Percentiles rank a stretch among this genome's conserved stretches.
Evolutionary conservation across 2,888 invertebrate species (phyloP).

Genomic region (Drosophila eohydei): DNA sequence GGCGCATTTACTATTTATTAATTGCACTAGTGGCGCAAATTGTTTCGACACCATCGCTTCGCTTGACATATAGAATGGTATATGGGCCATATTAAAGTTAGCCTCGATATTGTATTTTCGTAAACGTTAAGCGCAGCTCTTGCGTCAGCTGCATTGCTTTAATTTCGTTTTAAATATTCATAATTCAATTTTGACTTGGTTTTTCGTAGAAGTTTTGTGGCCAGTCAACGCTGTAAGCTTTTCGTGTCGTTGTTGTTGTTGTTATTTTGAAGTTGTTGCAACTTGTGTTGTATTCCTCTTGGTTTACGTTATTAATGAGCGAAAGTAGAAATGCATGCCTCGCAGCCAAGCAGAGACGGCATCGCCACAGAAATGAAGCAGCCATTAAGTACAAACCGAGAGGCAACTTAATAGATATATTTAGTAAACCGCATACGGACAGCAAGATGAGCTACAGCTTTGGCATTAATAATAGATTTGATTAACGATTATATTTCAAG

Average conservation of each 20-base stretch:
- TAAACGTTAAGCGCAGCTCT: slow-evolving; percentile 9
- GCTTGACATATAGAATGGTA: slow-evolving; percentile 1
- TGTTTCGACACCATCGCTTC: slow-evolving; percentile 24
- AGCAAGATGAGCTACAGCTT: slow-evolving; percentile 13
- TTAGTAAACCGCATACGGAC: slow-evolving; percentile 1
- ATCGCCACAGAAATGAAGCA: neutral
- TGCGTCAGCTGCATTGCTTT: slow-evolving; percentile 48
- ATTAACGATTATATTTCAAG: neutral
- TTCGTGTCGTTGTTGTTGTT: slow-evolving; percentile 22
- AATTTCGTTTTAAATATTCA: slow-evolving; percentile 77
- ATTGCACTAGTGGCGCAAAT: slow-evolving; percentile 51
- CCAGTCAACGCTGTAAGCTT: slow-evolving; percentile 56
- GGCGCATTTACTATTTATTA: slow-evolving; percentile 73
- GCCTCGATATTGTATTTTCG: slow-evolving; percentile 43
- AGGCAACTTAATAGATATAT: slow-evolving; percentile 25
- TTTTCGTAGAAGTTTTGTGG: slow-evolving; percentile 71
- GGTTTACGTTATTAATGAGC: slow-evolving; percentile 74
- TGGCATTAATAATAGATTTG: slow-evolving; percentile 6
- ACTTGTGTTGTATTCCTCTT: slow-evolving; percentile 49
- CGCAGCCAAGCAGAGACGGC: slow-evolving; percentile 35
- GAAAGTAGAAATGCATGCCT: slow-evolving; percentile 69
- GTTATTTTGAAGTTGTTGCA: slow-evolving; percentile 30
- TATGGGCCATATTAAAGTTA: neutral
- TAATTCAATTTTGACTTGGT: slow-evolving; percentile 75
- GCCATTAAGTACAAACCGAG: slow-evolving; percentile 27